Base-by-base conservation (phyloP, 35 echinoderm and acorn worm species). In the Heliocidaris erythrogramma region DNA sequence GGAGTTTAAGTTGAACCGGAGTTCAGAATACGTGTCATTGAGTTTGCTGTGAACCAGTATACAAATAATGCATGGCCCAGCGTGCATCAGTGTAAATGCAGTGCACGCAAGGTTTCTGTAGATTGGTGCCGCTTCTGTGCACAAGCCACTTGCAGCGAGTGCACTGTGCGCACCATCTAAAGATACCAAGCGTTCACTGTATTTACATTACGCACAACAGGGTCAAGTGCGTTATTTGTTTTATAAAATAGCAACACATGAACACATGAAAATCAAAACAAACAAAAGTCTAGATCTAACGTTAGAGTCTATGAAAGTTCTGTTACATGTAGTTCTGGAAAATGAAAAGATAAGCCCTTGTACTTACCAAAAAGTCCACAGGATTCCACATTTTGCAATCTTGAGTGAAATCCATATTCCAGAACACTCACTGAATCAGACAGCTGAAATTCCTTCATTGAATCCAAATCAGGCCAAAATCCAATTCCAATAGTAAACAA, bases 301-400 rank as follows among this genome's bases (percentile, higher is more conserved):
- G n/a, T n/a, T n/a, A n/a, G n/a, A n/a, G n/a, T n/a, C n/a, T n/a
- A 86, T 21, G 88, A 32, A 6, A 91, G 88, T 91, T 31, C 35
- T 35, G 31, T 12, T 9, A 10, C 9, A 32, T 21, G 31, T 30
- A 86, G 85, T 86, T 8, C 31, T 30, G 31, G 21, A 86, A 86
- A 29, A 32, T 86, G 21, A 12, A 12, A 30, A 86, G 85, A 86
- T 30, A 30, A 86, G 27, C 1, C 30, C 5, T 47, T 91, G 18
- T 91, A 32, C 31, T 91, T 91, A 91, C 30, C 88, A 3, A 91
- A 48, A 91, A 32, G 88, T 91, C 88, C 88, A 91, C 8, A 31
- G 88, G 88, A 91, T 48, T 91, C 88, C 88, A 91, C 88, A 91
- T 91, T 91, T 91, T 48, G 47, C 47, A 32, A 86, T 9, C 31